Percentiles rank a stretch among this genome's conserved stretches.
phyloP scores from a whole-genome alignment of 2,888 invertebrate genomes.

The Falcaria lacertinaria region DNA sequence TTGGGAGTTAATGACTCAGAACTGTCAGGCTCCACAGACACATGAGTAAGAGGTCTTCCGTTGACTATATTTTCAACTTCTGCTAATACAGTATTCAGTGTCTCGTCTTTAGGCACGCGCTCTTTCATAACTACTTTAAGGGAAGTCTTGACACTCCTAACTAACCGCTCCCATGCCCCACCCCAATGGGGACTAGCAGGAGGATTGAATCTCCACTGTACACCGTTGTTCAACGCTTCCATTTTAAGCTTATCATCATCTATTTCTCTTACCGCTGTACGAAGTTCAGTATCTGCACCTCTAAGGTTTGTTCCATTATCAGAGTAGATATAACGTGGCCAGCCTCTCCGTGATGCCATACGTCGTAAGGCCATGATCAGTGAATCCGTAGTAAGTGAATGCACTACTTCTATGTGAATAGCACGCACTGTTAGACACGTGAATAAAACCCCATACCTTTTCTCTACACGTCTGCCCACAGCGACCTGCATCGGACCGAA shows the following conservation, averaged over 20 bases:
- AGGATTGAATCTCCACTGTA: conserved; percentile 15
- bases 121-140: conserved; percentile 14
- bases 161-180: conserved; percentile 19
- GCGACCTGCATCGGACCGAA: conserved; percentile 21
- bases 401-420: conserved; percentile 13
- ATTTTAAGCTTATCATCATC: neutral
- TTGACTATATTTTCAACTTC: conserved; percentile 14
- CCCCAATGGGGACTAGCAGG: conserved; percentile 17
- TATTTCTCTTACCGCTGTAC: conserved; percentile 6
- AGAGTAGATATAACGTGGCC: conserved; percentile 9
- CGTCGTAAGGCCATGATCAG: conserved; percentile 7
- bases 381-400: conserved; percentile 7
- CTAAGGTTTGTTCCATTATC: conserved; percentile 19
- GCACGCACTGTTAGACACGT: conserved; percentile 21
- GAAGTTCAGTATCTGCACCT: conserved; percentile 15
- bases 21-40: conserved; percentile 5
- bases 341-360: conserved; percentile 15
- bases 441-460: conserved; percentile 21
- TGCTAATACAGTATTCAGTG: conserved; percentile 7
- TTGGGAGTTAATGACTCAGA: conserved; percentile 17
- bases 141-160: conserved; percentile 13
- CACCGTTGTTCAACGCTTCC: neutral
- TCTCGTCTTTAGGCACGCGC: conserved; percentile 13
- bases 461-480: conserved; percentile 13
- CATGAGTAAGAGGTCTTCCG: conserved; percentile 12